A percentile compares a stretch with the other conserved stretches of the same genome.
Evolutionary conservation across 2,888 invertebrate genomes (phyloP).

Genomic region (Agrotis ipsilon): DNA sequence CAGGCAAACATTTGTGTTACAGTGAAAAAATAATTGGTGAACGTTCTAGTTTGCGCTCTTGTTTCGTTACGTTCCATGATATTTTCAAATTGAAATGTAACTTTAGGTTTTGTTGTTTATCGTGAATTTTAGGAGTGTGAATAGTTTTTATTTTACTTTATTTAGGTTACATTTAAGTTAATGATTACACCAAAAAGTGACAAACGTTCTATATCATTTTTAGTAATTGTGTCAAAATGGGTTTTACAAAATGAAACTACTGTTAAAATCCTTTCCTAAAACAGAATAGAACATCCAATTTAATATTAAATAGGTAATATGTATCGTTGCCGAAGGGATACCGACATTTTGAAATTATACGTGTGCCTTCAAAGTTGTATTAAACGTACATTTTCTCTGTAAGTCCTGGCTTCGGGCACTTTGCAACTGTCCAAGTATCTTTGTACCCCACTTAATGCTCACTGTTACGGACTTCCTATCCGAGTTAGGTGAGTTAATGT

Average conservation of each 20-base stretch:
- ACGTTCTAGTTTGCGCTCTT: constrained; percentile 14
- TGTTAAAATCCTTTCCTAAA: neutral
- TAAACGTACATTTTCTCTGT: constrained; percentile 37
- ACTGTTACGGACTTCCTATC: constrained; percentile 23
- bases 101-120: neutral
- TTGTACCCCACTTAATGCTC: constrained; percentile 33
- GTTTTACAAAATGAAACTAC: neutral
- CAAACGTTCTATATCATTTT: neutral
- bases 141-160: neutral
- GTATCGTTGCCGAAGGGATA: constrained; percentile 30
- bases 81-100: constrained; percentile 15
- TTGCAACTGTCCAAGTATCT: constrained; percentile 40
- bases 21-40: constrained; percentile 49
- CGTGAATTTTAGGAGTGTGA: neutral
- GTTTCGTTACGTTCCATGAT: constrained; percentile 32
- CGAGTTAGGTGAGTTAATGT: constrained; percentile 10
- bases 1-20: constrained; percentile 55
- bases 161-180: too few species aligned
- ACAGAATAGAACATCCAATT: constrained; percentile 30
- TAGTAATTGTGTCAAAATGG: neutral
- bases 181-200: neutral
- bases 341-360: constrained; percentile 56
- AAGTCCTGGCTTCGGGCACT: constrained; percentile 50
- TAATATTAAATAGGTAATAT: constrained; percentile 21
- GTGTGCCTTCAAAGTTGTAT: constrained; percentile 49